Evolutionary conservation across 2,888 invertebrate species (phyloP), one percentile per base, ranked within the genome.

Genomic region (Heterodera filipjevi): DNA sequence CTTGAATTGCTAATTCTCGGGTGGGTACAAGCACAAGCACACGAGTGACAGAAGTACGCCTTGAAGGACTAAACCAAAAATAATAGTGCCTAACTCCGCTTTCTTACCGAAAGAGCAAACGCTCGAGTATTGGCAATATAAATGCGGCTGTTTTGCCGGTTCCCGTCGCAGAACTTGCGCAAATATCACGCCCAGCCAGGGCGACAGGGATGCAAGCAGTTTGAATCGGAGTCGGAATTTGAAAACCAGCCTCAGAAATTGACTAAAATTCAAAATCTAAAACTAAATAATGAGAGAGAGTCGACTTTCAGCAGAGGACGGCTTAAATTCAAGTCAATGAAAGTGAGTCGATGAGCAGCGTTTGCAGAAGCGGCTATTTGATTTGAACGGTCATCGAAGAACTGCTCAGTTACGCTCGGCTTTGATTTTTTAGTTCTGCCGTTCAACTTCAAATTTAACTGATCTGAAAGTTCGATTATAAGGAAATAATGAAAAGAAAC

Each of bases 121-220:
- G 92, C 91, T 99, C 99, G 76, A 99, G 89, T 2, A 96, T 95
- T 0, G 99, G 99, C 85, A 99, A 91, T 95, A 99, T 97, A 90
- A 97, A 99, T 0, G 99, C 98, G 0, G 96, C 96, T 0, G 99
- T 99, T 92, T 99, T 99, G 77, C 98, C 92, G 79, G 92, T 92
- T 76, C 99, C 99, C 0, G 98, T 99, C 0, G 97, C 96, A 44
- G 99, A 98, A 92, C 98, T 99, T 16, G 96, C 99, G 91, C 97
- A 98, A 85, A 99, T 93, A 90, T 99, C 99, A 73, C 85, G 77
- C 27, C 97, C 95, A 84, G 95, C 91, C 79, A 99, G 91, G 5
- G 95, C 97, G 16, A 96, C 92, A 0, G 99, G 98, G 89, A 99
- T 95, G 0, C 96, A 95, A 0, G 95, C 94, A 0, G 95, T 93